Percentiles rank a stretch among this genome's conserved stretches.
These are phyloP conservation scores for Zoanthus sociatus DNA, from an alignment of 92 coral and sea anemone genomes.

Conservation along the genomic window DNA sequence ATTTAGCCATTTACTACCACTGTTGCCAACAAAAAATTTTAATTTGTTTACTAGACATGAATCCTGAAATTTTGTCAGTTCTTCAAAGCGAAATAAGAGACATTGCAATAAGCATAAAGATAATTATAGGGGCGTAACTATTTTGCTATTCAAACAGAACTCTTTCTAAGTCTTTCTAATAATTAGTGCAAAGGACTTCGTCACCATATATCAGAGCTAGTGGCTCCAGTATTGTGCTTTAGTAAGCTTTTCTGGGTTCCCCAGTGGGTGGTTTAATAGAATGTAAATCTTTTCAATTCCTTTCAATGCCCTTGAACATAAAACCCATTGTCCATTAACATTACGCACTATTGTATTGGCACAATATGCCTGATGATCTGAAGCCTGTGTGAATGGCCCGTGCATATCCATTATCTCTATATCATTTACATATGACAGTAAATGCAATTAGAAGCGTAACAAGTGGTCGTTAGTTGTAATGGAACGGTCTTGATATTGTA, in stretches of 20 bases:
- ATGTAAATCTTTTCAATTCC: conserved; percentile 67
- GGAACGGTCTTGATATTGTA: conserved; percentile 88
- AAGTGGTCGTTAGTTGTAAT: conserved; percentile 92
- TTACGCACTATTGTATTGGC: conserved; percentile 77
- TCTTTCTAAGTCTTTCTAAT: conserved; percentile 60
- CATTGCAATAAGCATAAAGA: conserved; percentile 68
- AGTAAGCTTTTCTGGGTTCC: conserved; percentile 75
- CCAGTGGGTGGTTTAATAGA: conserved; percentile 82
- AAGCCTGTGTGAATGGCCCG: conserved; percentile 69
- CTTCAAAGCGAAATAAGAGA: conserved; percentile 11
- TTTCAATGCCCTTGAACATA: conserved; percentile 75
- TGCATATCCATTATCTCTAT: conserved; percentile 82
- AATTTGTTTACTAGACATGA: conserved; percentile 43
- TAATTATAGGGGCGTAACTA: conserved; percentile 92
- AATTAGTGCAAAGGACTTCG: conserved; percentile 37
- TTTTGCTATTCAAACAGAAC: conserved; percentile 81
- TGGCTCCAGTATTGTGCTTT: conserved; percentile 61
- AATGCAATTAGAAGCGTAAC: conserved; percentile 90
- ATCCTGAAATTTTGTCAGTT: conserved; percentile 34
- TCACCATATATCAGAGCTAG: conserved; percentile 20
- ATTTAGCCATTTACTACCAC: conserved; percentile 34
- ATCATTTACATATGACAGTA: conserved; percentile 91
- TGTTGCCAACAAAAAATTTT: conserved; percentile 25
- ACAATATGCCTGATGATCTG: conserved; percentile 87
- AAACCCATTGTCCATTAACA: conserved; percentile 80